These are phyloP conservation scores for Oscheius onirici DNA, from an alignment of 2,888 invertebrate genomes.

Conservation along the genomic window DNA sequence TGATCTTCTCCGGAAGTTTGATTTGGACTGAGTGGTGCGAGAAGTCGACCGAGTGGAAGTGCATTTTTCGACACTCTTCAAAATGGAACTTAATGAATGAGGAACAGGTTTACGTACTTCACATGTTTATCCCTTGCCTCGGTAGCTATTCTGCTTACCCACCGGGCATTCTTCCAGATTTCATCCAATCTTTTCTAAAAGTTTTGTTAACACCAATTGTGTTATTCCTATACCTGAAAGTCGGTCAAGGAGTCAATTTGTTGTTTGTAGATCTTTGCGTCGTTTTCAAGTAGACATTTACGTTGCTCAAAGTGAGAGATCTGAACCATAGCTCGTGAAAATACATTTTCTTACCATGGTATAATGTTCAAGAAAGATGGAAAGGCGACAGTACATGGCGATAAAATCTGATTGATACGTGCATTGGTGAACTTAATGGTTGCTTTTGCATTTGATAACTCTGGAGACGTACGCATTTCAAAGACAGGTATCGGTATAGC, in stretches of 20 bases:
- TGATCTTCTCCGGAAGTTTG: conserved; percentile 33
- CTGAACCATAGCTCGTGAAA: conserved; percentile 27
- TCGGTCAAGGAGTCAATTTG: conserved; percentile 78
- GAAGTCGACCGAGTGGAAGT: conserved; percentile 71
- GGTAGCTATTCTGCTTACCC: conserved; percentile 94
- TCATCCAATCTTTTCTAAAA: conserved; percentile 80
- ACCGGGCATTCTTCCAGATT: conserved; percentile 91
- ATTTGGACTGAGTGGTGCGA: conserved; percentile 41
- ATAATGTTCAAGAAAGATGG: conserved; percentile 88
- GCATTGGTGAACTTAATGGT: conserved; percentile 92
- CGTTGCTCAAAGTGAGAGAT: conserved; percentile 66
- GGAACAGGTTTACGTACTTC: conserved; percentile 44
- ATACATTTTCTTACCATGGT: conserved; percentile 49
- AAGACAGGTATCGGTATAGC: conserved; percentile 88
- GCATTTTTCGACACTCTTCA: conserved; percentile 58
- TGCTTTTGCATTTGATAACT: not conserved
- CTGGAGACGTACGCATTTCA: conserved; percentile 74
- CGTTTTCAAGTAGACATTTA: conserved; percentile 63
- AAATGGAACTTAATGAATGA: conserved; percentile 31
- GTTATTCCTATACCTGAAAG: conserved; percentile 78
- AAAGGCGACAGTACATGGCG: conserved; percentile 88
- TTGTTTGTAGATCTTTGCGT: conserved; percentile 59
- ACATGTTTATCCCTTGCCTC: conserved; percentile 85
- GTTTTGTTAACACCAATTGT: not conserved
- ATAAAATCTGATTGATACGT: conserved; percentile 92